Evolutionary conservation across 2,113 vertebrate species (phyloP).

Genomic region (Callocephalon fimbriatum): DNA sequence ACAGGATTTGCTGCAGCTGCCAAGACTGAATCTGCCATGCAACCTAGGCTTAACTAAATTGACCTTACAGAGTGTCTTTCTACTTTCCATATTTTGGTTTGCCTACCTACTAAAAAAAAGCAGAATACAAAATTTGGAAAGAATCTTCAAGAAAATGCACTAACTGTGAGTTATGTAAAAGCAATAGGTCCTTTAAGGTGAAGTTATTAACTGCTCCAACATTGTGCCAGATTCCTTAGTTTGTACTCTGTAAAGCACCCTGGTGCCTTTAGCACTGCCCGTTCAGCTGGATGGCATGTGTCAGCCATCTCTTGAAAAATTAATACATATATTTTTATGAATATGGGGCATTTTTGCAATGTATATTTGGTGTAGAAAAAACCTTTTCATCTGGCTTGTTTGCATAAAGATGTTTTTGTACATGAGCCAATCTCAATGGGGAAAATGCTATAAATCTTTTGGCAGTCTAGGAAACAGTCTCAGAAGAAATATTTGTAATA

Average conservation of each 20-base stretch:
- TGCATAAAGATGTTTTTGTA: background rate
- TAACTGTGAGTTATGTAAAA: background rate
- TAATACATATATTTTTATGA: background rate
- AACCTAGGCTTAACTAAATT: background rate
- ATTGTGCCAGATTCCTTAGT: background rate
- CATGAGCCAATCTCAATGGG: background rate
- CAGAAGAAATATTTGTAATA: conserved; percentile 35
- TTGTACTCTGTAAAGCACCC: background rate
- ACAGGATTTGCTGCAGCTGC: background rate
- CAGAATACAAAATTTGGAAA: background rate
- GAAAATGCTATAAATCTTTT: conserved; percentile 30
- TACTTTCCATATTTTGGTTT: background rate
- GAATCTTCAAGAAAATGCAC: background rate
- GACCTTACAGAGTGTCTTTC: background rate
- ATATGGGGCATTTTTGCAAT: background rate
- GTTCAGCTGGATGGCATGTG: background rate
- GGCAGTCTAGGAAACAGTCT: background rate
- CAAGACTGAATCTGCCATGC: background rate
- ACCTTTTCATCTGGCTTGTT: background rate
- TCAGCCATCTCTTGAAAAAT: background rate
- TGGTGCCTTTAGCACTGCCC: background rate
- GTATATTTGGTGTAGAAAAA: background rate
- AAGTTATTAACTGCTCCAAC: background rate
- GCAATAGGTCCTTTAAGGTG: background rate
- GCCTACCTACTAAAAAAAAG: background rate